phyloP scores from a whole-genome alignment of 2,113 vertebrate genomes.

The Circaetus gallicus region DNA sequence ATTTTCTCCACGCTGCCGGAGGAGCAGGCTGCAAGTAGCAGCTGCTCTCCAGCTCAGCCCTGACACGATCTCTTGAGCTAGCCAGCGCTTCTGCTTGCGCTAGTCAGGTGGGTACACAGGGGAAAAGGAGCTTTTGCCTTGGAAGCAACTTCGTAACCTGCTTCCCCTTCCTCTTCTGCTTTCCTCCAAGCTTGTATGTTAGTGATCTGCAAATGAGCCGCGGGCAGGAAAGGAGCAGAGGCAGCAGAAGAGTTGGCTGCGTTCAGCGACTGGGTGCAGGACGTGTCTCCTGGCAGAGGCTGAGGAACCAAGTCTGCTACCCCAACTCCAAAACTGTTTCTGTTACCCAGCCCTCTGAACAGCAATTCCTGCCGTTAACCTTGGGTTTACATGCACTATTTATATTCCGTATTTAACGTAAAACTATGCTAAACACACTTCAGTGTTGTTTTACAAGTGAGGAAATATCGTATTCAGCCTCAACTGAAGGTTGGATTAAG shows the following conservation, averaged over 20 bases:
- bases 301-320: not conserved
- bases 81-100: not conserved
- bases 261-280: not conserved
- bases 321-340: not conserved
- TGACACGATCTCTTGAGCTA: not conserved
- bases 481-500: not conserved
- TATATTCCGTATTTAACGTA: not conserved
- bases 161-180: not conserved
- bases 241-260: not conserved
- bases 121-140: not conserved
- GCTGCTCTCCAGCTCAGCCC: not conserved
- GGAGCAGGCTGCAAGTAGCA: not conserved
- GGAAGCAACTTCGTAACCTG: not conserved
- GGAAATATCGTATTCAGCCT: not conserved
- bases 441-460: not conserved
- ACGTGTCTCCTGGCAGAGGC: not conserved
- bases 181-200: not conserved
- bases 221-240: not conserved
- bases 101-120: fast-evolving
- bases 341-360: not conserved
- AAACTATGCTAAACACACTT: not conserved
- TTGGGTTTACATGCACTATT: not conserved
- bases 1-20: not conserved
- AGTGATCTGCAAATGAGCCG: not conserved
- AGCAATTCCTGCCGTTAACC: not conserved